Percentiles rank a stretch among this genome's conserved stretches.
Conservation (phyloP, 1,140 invertebrate genomes). For the Drosophila oshimai region DNA sequence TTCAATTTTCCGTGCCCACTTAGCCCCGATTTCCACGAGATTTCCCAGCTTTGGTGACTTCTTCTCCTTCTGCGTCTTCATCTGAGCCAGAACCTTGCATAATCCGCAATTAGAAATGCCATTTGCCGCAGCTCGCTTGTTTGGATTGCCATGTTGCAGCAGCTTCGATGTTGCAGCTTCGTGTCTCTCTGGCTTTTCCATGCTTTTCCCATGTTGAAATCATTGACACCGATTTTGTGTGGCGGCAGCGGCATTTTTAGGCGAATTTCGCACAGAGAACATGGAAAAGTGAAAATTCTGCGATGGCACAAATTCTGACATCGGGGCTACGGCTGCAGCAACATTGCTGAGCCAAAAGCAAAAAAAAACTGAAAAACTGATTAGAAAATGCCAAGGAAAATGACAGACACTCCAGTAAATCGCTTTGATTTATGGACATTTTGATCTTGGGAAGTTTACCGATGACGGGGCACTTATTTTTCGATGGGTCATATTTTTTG, state of each 20-base stretch:
- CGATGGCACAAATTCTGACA: constrained; percentile 54
- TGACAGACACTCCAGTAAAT: constrained; percentile 46
- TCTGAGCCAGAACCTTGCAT: constrained; percentile 59
- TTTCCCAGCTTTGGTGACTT: constrained; percentile 33
- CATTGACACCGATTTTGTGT: constrained; percentile 72
- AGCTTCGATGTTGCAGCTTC: constrained; percentile 15
- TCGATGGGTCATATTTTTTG: neutral
- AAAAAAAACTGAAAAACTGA: constrained; percentile 40
- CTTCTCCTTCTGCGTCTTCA: constrained; percentile 21
- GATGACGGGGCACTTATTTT: constrained; percentile 20
- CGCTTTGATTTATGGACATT: constrained; percentile 50
- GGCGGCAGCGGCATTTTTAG: constrained; percentile 52
- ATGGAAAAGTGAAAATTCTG: constrained; percentile 70
- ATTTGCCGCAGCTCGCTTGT: constrained; percentile 44
- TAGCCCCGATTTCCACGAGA: constrained; percentile 32
- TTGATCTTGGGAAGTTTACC: constrained; percentile 22
- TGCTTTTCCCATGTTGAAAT: constrained; percentile 73
- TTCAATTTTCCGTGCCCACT: constrained; percentile 19
- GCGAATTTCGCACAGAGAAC: constrained; percentile 67
- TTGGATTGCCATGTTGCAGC: constrained; percentile 14
- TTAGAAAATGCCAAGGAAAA: constrained; percentile 46
- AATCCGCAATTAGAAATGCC: constrained; percentile 74
- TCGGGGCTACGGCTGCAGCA: constrained; percentile 32
- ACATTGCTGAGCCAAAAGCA: constrained; percentile 31
- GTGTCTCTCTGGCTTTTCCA: constrained; percentile 15